phyloP scores from a whole-genome alignment of 2,113 vertebrate genomes.

The Melanerpes formicivorus region DNA sequence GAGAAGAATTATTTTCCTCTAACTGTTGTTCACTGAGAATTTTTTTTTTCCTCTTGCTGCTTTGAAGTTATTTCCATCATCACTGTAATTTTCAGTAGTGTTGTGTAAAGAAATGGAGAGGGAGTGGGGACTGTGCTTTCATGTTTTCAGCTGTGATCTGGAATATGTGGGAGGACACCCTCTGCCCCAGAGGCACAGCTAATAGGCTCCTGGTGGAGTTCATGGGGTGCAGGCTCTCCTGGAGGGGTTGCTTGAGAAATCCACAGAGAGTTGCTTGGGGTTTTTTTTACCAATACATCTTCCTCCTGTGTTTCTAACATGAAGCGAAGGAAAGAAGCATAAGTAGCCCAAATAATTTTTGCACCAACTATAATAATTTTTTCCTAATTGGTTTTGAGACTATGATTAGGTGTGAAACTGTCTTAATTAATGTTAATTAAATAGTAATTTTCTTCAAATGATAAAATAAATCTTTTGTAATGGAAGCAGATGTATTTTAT shows the following conservation, averaged over 20 bases:
- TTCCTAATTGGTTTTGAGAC: neutral
- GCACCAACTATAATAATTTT: neutral
- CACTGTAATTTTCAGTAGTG: constrained; percentile 49
- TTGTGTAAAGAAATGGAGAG: constrained; percentile 11
- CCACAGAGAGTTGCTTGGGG: neutral
- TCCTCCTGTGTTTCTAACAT: neutral
- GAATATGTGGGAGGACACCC: neutral
- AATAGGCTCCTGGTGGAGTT: neutral
- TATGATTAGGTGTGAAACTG: neutral
- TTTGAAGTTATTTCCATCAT: constrained; percentile 62
- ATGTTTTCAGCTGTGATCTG: constrained; percentile 19
- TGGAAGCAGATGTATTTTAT: neutral
- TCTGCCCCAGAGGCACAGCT: neutral
- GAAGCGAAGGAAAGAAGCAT: neutral
- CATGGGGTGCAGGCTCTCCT: neutral
- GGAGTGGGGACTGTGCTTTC: constrained; percentile 15
- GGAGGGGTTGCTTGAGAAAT: fast-evolving
- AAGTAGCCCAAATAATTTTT: neutral
- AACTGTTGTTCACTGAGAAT: neutral
- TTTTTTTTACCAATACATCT: neutral
- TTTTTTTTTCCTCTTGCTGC: neutral
- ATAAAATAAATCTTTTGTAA: neutral
- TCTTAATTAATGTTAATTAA: neutral
- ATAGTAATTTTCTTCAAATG: neutral
- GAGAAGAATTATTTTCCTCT: constrained; percentile 8